Evolutionary conservation across 2,888 invertebrate species (phyloP).

Genomic region (Malthinus flaveolus): DNA sequence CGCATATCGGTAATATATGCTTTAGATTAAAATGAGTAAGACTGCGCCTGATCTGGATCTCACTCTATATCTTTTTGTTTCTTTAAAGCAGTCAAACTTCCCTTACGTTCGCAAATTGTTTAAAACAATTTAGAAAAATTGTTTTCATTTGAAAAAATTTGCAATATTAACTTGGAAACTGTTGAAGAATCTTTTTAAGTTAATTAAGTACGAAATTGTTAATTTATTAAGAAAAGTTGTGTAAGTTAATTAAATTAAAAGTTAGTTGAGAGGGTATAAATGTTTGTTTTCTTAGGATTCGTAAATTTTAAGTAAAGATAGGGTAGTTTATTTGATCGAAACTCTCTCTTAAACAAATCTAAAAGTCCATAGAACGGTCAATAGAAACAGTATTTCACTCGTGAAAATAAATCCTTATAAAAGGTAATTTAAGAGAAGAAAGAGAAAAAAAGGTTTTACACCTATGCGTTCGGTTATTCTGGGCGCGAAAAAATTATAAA

Average conservation of each 20-base stretch:
- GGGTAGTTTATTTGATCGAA: slow-evolving; percentile 21
- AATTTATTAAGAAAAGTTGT: not conserved
- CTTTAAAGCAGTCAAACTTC: no score
- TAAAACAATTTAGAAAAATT: no score
- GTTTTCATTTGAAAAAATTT: no score
- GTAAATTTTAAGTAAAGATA: slow-evolving; percentile 16
- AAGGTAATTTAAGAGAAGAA: not conserved
- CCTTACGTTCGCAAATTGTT: no score
- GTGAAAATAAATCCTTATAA: slow-evolving; percentile 25
- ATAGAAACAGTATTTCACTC: slow-evolving; percentile 29
- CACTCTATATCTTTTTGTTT: no score
- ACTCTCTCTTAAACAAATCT: slow-evolving; percentile 24
- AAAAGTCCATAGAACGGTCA: slow-evolving; percentile 28
- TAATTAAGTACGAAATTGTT: slow-evolving; percentile 2
- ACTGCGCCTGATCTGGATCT: no score
- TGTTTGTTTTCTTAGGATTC: not conserved
- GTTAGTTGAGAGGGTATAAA: not conserved
- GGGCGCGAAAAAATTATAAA: not conserved
- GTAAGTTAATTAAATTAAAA: slow-evolving; percentile 1
- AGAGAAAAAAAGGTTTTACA: not conserved
- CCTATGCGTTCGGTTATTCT: not conserved
- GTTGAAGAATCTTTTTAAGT: not conserved
- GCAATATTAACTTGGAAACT: no score
- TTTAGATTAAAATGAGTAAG: no score
- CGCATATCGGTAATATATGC: no score